phyloP scores from a whole-genome alignment of 2,888 invertebrate species.

The Archaeoteleia sp. region DNA sequence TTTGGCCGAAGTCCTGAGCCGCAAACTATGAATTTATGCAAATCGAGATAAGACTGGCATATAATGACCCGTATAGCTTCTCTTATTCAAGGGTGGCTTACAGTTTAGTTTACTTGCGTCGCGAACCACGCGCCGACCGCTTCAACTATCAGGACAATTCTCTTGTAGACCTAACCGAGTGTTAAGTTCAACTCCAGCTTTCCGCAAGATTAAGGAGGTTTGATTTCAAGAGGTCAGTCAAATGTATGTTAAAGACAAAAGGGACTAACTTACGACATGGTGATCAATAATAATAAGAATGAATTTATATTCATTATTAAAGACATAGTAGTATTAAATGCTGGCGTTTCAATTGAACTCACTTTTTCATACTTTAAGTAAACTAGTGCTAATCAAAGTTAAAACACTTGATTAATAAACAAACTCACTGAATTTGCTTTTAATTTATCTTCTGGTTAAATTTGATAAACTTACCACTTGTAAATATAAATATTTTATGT shows the following conservation, averaged over 20 bases:
- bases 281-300: slow-evolving; percentile 21
- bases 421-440: too few species aligned
- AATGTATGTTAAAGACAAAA: slow-evolving; percentile 39
- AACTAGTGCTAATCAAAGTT: too few species aligned
- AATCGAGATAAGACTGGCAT: slow-evolving; percentile 71
- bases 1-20: slow-evolving; percentile 65
- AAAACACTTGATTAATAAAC: too few species aligned
- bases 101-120: slow-evolving; percentile 50
- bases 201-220: slow-evolving; percentile 53
- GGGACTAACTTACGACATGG: slow-evolving; percentile 21
- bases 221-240: slow-evolving; percentile 41
- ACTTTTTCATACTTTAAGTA: too few species aligned
- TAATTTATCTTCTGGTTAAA: too few species aligned
- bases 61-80: slow-evolving; percentile 49
- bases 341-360: too few species aligned
- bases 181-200: slow-evolving; percentile 68
- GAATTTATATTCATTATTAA: too few species aligned
- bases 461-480: too few species aligned
- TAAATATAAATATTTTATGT: too few species aligned
- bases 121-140: slow-evolving; percentile 51
- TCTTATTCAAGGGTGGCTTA: slow-evolving; percentile 57
- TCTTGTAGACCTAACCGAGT: slow-evolving; percentile 63
- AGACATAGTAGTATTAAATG: too few species aligned
- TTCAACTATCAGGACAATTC: slow-evolving; percentile 57
- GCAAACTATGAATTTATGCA: slow-evolving; percentile 74